Conservation (phyloP, 2,888 invertebrate species). For the Drosophila subsilvestris region DNA sequence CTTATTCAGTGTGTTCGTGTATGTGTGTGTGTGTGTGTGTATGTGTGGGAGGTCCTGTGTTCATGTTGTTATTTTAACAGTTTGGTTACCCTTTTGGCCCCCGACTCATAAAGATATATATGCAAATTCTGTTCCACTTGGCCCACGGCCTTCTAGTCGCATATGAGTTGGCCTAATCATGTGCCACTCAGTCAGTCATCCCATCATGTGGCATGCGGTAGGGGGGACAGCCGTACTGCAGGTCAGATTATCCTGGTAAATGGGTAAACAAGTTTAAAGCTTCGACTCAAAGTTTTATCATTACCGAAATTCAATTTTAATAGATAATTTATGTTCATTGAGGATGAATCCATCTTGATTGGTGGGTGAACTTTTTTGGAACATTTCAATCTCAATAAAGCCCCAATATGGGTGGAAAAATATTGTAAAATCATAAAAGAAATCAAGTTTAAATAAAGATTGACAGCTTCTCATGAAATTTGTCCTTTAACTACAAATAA, state of each 20-base stretch:
- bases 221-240: constrained; percentile 1
- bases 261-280: constrained; percentile 25
- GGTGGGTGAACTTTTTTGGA: too few relatives aligned
- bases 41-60: constrained; percentile 10
- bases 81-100: constrained; percentile 42
- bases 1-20: constrained; percentile 2
- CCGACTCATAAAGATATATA: constrained; percentile 63
- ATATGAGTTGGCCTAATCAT: constrained; percentile 56
- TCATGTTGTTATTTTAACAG: constrained; percentile 53
- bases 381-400: too few relatives aligned
- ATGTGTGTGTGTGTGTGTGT: constrained; percentile 1
- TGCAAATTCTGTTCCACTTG: constrained; percentile 70
- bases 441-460: too few relatives aligned
- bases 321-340: not conserved
- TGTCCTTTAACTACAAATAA: too few relatives aligned
- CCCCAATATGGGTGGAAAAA: too few relatives aligned
- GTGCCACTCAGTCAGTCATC: constrained; percentile 42
- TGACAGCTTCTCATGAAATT: too few relatives aligned
- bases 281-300: constrained; percentile 6
- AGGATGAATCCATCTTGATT: not conserved
- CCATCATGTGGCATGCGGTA: constrained; percentile 6
- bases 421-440: too few relatives aligned
- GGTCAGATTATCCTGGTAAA: constrained; percentile 35
- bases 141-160: constrained; percentile 27
- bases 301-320: constrained; percentile 10